A percentile compares a stretch with the other conserved stretches of the same genome.
phyloP scores from a whole-genome alignment of 2,888 invertebrate species.

The Platerodrilus igneus region DNA sequence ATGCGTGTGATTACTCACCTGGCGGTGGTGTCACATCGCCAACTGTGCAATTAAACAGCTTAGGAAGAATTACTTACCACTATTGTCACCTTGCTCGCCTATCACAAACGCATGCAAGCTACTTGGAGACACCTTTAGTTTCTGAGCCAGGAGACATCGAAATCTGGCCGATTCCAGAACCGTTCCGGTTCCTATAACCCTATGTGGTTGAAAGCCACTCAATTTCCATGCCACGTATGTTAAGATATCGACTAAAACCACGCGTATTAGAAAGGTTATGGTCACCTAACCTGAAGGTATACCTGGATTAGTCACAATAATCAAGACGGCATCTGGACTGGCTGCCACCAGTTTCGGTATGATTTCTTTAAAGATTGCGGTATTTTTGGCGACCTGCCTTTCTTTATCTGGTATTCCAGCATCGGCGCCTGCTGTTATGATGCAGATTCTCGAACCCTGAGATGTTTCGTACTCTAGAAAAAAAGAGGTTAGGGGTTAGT shows the following conservation, averaged over 20 bases:
- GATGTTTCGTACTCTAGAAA: conserved; percentile 54
- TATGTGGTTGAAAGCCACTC: conserved; percentile 56
- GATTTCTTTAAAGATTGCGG: conserved; percentile 55
- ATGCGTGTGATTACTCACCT: no score
- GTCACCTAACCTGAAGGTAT: not conserved
- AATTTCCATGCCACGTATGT: conserved; percentile 63
- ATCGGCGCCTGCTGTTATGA: conserved; percentile 58
- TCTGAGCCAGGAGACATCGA: conserved; percentile 54
- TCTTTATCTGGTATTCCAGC: conserved; percentile 52
- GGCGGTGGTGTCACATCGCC: no score
- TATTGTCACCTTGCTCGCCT: conserved; percentile 64
- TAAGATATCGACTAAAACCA: conserved; percentile 56
- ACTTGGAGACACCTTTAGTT: conserved; percentile 53
- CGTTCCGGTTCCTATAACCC: conserved; percentile 61
- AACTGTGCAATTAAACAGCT: no score
- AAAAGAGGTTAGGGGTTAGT: no score
- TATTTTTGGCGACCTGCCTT: conserved; percentile 53
- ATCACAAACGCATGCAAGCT: conserved; percentile 59
- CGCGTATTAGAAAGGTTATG: no score
- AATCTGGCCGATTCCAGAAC: conserved; percentile 60
- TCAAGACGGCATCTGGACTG: conserved; percentile 56
- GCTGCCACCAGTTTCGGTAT: conserved; percentile 56
- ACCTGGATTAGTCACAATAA: conserved; percentile 54
- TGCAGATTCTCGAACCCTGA: conserved; percentile 54
- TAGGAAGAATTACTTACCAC: conserved; percentile 50